Conservation (phyloP, 2,888 invertebrate genomes). For the Idaea biselata region DNA sequence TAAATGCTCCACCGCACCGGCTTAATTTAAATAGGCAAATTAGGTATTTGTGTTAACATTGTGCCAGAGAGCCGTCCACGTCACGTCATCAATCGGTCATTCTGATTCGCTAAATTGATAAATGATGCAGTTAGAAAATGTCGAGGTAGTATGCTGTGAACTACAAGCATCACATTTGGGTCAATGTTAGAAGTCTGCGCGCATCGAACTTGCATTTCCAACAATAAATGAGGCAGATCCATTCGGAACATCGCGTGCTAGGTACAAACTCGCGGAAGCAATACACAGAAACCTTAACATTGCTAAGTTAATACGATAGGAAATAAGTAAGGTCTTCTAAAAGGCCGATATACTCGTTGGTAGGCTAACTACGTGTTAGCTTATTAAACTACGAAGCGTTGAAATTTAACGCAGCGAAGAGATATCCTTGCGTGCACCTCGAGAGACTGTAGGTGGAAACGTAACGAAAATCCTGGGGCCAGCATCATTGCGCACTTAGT, state of each 20-base stretch:
- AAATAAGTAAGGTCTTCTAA: conserved; percentile 6
- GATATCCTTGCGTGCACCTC: not conserved
- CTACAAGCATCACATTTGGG: conserved; percentile 37
- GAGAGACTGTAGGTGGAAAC: too few species aligned
- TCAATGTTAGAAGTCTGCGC: conserved; percentile 41
- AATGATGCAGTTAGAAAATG: conserved; percentile 44
- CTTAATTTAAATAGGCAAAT: too few species aligned
- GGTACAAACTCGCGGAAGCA: not conserved
- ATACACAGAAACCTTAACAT: not conserved
- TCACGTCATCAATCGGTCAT: conserved; percentile 20
- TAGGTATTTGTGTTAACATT: not conserved
- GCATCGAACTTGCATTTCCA: not conserved
- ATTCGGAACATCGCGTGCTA: not conserved
- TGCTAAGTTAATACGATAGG: conserved; percentile 5
- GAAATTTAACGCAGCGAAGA: not conserved
- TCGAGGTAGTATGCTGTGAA: conserved; percentile 24
- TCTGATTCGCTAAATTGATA: conserved; percentile 48
- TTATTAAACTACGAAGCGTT: not conserved
- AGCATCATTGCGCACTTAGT: too few species aligned
- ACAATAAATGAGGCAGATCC: not conserved
- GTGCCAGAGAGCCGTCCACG: conserved; percentile 14
- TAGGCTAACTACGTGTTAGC: not conserved
- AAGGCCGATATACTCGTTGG: not conserved
- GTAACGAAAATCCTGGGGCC: not conserved
- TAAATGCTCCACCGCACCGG: too few species aligned